Evolutionary conservation across 2,797 vertebrate genomes (phyloP).

Genomic region (Hydrophis major): DNA sequence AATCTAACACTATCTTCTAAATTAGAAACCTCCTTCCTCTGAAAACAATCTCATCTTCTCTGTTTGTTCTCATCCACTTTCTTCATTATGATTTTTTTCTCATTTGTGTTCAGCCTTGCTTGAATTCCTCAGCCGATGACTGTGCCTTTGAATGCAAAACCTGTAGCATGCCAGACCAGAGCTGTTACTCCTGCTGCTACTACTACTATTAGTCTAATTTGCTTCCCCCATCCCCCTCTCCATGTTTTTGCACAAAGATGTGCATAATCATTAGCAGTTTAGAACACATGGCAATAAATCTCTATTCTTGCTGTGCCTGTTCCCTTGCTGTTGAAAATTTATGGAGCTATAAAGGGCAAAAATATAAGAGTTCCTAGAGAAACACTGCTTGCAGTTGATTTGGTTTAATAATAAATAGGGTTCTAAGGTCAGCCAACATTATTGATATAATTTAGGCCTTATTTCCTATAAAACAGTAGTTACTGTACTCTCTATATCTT

Average conservation of each 20-base stretch:
- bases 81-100: conserved; percentile 13
- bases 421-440: conserved; percentile 1
- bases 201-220: background rate
- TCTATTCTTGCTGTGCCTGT: background rate
- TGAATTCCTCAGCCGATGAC: background rate
- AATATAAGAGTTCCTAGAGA: conserved; percentile 14
- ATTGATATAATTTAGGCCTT: background rate
- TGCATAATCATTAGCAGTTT: background rate
- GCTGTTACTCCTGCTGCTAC: background rate
- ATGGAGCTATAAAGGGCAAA: background rate
- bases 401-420: conserved; percentile 16
- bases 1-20: background rate
- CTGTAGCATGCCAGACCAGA: background rate
- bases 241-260: background rate
- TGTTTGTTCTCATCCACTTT: background rate
- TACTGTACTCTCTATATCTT: background rate
- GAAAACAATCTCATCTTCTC: background rate
- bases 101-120: conserved; percentile 15
- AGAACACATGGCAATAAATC: background rate
- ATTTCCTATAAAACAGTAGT: background rate
- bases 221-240: background rate
- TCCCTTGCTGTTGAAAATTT: conserved; percentile 4
- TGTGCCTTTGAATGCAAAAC: conserved; percentile 7
- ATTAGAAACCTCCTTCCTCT: background rate
- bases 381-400: background rate